A percentile compares a stretch with the other conserved stretches of the same genome.
Conservation (phyloP, 2,888 invertebrate genomes). For the Palloptera scutellata region DNA sequence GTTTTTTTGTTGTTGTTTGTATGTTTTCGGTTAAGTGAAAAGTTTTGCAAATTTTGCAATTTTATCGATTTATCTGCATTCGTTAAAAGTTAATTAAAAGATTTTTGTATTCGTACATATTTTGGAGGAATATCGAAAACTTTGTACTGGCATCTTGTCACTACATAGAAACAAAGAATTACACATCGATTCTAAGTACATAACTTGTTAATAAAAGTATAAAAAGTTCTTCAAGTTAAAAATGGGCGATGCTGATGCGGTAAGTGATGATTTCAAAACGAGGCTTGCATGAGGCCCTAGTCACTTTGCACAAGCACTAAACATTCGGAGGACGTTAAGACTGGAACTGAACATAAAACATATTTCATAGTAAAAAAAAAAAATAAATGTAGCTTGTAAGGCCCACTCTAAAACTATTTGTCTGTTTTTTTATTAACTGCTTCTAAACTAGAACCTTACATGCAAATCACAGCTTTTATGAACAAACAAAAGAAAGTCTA, state of each 20-base stretch:
- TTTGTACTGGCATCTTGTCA: background rate
- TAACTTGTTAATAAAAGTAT: background rate
- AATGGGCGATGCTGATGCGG: constrained; percentile 45
- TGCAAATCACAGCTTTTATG: too few species aligned
- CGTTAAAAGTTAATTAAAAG: constrained; percentile 13
- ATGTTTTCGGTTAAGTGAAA: constrained; percentile 2
- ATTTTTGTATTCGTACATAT: constrained; percentile 1
- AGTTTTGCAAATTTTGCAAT: constrained; percentile 15
- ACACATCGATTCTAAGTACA: constrained; percentile 24
- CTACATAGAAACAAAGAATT: too few species aligned
- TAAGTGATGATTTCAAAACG: constrained; percentile 31
- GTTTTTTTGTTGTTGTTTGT: constrained; percentile 3
- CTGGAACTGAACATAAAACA: too few species aligned
- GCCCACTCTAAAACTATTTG: too few species aligned
- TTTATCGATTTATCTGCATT: constrained; percentile 38
- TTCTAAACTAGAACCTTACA: too few species aligned
- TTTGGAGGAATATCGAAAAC: background rate
- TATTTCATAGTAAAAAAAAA: too few species aligned
- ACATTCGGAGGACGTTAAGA: too few species aligned
- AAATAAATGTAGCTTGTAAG: too few species aligned
- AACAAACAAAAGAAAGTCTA: too few species aligned
- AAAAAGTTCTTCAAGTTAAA: constrained; percentile 10
- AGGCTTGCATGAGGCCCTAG: background rate
- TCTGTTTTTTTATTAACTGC: too few species aligned
- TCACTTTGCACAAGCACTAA: too few species aligned